phyloP scores from a whole-genome alignment of 2,888 invertebrate genomes.

The Mimas tiliae region DNA sequence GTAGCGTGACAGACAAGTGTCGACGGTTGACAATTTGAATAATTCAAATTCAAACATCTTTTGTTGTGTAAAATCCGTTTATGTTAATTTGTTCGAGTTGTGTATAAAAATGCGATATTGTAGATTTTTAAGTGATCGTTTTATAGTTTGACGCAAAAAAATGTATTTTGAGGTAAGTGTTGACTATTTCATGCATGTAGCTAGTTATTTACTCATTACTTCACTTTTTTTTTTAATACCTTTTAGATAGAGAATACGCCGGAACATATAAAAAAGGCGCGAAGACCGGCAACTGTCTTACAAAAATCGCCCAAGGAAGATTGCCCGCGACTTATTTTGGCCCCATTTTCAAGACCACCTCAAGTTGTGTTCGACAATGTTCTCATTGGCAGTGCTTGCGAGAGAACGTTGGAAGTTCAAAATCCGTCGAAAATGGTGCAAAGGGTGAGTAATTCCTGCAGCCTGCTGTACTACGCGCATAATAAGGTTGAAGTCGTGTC shows the following conservation, averaged over 20 bases:
- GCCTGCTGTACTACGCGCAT: background rate
- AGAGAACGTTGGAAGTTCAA: conserved; percentile 81
- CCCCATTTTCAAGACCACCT: conserved; percentile 87
- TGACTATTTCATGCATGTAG: background rate
- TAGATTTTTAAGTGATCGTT: background rate
- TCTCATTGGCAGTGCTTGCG: conserved; percentile 81
- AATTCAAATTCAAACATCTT: conserved; percentile 31
- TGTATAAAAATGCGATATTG: background rate
- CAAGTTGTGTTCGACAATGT: conserved; percentile 89
- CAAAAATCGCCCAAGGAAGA: conserved; percentile 70
- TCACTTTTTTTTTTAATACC: background rate
- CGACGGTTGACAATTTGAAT: conserved; percentile 38
- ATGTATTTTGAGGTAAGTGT: conserved; percentile 69
- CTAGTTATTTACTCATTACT: background rate
- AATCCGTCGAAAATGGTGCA: conserved; percentile 82
- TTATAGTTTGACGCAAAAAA: conserved; percentile 23
- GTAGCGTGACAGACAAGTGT: background rate
- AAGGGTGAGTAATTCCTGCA: conserved; percentile 55
- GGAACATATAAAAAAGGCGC: conserved; percentile 65
- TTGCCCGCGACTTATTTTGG: conserved; percentile 82
- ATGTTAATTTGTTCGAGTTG: conserved; percentile 4
- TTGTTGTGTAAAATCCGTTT: conserved; percentile 11
- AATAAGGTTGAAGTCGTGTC: background rate
- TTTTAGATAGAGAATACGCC: conserved; percentile 80
- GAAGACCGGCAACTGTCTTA: conserved; percentile 49